Evolutionary conservation across 2,797 vertebrate species (phyloP), one percentile per base, ranked within the genome.

Genomic region (Malacoraja senta): DNA sequence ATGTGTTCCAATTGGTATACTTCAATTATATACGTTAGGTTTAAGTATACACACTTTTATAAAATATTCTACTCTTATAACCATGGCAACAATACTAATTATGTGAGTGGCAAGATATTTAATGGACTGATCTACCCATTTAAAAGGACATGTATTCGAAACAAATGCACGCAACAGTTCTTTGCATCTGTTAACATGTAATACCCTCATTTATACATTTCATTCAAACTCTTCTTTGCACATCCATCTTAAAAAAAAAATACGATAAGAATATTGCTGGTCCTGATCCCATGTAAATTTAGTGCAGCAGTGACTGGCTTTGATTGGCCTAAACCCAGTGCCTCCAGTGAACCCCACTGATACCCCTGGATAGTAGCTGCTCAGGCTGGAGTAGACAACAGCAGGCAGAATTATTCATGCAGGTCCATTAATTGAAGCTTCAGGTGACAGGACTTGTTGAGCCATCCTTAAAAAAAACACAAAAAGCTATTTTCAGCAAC

Each of bases 61-160:
- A 99, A 99, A 99, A 99, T 97, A 97, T 98, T 97, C 97, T 99
- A 99, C 98, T 98, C 98, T 98, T 98, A 99, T 98, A 99, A 98
- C 98, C 97, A 97, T 96, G 98, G 98, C 97, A 98, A 98, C 96
- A 97, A 98, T 97, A 97, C 97, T 97, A 97, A 98, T 88, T 98
- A 97, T 92, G 96, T 95, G 97, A 98, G 97, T 95, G 97, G 97
- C 97, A 97, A 96, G 97, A 96, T 97, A 97, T 95, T 96, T 95
- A 96, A 96, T 98, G 97, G 90, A 97, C 97, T 97, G 97, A 98
- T 97, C 96, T 97, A 97, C 98, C 96, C 93, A 97, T 96, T 97
- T 98, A 97, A 32, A 88, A 97, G 97, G 98, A 98, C 97, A 98
- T 92, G 90, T 92, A 98, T 97, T 98, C 97, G 97, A 98, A 98